These are phyloP conservation scores for Pocillopora verrucosa DNA, from an alignment of 64 coral and sea anemone species.

Conservation along the genomic window DNA sequence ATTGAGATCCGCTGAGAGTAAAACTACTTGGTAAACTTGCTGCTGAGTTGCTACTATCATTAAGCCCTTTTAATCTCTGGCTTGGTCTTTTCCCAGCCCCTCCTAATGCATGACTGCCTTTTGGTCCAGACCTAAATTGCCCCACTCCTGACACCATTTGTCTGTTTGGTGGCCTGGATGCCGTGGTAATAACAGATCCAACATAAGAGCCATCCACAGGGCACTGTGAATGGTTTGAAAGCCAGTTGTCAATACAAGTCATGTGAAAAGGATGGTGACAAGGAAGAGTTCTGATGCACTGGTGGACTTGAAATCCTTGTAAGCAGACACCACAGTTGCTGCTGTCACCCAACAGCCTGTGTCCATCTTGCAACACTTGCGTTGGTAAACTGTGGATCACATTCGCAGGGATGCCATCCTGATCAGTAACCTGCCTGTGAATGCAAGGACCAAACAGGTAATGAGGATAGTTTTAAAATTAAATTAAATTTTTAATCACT, in stretches of 20 bases:
- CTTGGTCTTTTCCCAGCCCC: slow-evolving; percentile 10
- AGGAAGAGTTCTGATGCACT: slow-evolving; percentile 68
- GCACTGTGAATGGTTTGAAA: slow-evolving; percentile 67
- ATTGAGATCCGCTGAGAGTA: slow-evolving; percentile 48
- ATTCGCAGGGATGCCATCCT: slow-evolving; percentile 75
- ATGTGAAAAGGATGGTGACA: slow-evolving; percentile 85
- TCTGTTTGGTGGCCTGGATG: neutral
- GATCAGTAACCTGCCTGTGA: slow-evolving; percentile 61
- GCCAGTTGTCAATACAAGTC: slow-evolving; percentile 86
- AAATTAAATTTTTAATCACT: too few relatives aligned
- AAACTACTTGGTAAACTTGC: slow-evolving; percentile 51
- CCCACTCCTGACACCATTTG: neutral
- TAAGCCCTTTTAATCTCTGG: neutral
- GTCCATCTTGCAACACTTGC: slow-evolving; percentile 75
- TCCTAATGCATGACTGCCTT: neutral
- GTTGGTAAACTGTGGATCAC: slow-evolving; percentile 83
- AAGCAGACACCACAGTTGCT: slow-evolving; percentile 85
- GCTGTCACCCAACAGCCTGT: slow-evolving; percentile 61
- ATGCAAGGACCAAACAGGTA: neutral
- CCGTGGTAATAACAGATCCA: neutral
- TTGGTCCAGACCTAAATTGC: neutral
- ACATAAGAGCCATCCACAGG: slow-evolving; percentile 72
- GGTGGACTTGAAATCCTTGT: slow-evolving; percentile 58
- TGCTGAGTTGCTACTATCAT: slow-evolving; percentile 4
- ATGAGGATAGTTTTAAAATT: neutral